Evolutionary conservation across 2,113 vertebrate genomes (phyloP).

Genomic region (Aleadryas rufinucha): DNA sequence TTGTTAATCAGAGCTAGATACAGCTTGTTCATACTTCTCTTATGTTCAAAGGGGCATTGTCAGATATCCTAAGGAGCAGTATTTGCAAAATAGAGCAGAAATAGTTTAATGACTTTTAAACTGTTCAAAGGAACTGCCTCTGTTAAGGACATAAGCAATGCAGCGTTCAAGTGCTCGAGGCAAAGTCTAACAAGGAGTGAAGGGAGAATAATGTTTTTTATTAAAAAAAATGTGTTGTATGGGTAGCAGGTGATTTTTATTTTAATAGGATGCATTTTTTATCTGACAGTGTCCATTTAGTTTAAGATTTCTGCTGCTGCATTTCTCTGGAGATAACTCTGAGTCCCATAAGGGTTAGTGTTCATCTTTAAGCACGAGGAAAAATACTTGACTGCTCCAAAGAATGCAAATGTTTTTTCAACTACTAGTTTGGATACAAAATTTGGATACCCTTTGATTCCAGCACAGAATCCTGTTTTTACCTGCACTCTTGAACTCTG

Average conservation of each 20-base stretch:
- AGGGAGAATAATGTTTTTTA: background rate
- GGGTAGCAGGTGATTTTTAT: background rate
- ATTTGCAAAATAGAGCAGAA: background rate
- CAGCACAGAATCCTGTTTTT: background rate
- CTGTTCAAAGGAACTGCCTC: background rate
- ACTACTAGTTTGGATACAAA: background rate
- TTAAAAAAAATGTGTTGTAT: background rate
- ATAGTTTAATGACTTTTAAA: background rate
- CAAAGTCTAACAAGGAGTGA: background rate
- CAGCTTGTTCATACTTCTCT: background rate
- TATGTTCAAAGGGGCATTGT: background rate
- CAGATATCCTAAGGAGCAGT: background rate
- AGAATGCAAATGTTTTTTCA: background rate
- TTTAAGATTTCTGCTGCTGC: background rate
- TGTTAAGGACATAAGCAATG: background rate
- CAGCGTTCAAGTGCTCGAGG: background rate
- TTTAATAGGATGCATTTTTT: background rate
- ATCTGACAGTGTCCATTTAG: background rate
- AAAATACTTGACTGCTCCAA: background rate
- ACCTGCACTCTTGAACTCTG: conserved; percentile 5
- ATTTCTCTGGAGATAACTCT: background rate
- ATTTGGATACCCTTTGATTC: background rate
- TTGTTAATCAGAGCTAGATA: background rate
- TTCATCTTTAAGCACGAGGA: background rate
- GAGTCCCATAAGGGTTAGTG: background rate